These are phyloP conservation scores for Onychomys arenicola DNA, from an alignment of 2,797 vertebrate genomes.

Conservation along the genomic window DNA sequence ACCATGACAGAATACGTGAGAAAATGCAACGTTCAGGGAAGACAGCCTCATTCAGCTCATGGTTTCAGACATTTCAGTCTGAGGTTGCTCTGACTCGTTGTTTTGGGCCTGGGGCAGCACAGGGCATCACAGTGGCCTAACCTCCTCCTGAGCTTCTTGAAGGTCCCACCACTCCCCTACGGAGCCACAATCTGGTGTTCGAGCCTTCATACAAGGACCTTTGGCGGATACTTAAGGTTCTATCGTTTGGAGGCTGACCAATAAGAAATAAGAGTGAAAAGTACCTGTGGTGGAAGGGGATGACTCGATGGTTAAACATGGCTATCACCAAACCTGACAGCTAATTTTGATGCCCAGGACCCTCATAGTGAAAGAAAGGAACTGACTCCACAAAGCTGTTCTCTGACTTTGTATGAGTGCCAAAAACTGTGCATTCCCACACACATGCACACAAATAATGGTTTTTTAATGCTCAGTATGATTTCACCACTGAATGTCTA, in stretches of 20 bases:
- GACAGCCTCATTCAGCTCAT: not conserved
- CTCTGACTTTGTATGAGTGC: not conserved
- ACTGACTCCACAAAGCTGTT: not conserved
- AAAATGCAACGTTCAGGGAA: not conserved
- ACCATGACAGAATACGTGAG: not conserved
- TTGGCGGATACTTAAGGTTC: not conserved
- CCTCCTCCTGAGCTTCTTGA: not conserved
- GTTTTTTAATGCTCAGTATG: not conserved
- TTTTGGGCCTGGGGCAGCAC: not conserved
- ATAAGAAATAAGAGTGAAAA: not conserved
- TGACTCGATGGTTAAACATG: not conserved
- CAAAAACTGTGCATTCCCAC: not conserved
- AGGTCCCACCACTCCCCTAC: not conserved
- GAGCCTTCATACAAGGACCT: not conserved
- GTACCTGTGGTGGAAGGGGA: not conserved
- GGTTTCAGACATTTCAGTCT: not conserved
- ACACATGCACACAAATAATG: not conserved
- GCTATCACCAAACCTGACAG: not conserved
- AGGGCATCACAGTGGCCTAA: not conserved
- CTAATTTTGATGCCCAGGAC: not conserved
- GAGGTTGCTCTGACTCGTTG: too few species aligned
- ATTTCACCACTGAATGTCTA: not conserved
- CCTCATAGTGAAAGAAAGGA: not conserved
- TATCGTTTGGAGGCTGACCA: not conserved
- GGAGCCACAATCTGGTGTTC: not conserved